Percentiles rank a stretch among this genome's conserved stretches.
Conservation (phyloP, 2,888 invertebrate species). For the Pristionchus exspectatus region DNA sequence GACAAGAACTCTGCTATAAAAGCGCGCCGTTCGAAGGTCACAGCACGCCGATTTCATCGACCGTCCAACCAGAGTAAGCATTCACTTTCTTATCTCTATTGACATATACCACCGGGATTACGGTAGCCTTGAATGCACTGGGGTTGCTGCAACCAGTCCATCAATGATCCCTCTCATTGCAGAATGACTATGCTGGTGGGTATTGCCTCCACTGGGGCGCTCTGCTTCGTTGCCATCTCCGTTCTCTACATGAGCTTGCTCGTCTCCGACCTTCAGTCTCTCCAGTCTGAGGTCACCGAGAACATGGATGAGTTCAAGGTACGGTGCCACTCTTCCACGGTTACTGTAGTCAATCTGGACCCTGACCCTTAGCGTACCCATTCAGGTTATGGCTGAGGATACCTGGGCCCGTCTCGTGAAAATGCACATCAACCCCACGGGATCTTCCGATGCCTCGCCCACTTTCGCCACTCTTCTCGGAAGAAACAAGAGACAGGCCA, state of each 20-base stretch:
- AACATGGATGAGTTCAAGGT: conserved; percentile 30
- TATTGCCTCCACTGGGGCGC: conserved; percentile 3
- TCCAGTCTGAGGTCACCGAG: conserved; percentile 14
- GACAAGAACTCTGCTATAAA: neutral
- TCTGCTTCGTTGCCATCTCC: neutral
- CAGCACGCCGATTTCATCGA: conserved; percentile 2
- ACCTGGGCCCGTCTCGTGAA: conserved; percentile 9
- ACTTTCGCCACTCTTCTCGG: too few species aligned
- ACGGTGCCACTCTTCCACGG: neutral
- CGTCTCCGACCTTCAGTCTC: neutral
- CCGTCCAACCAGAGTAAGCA: conserved; percentile 18
- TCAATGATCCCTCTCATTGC: neutral
- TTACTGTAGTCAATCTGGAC: neutral
- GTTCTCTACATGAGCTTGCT: conserved; percentile 4
- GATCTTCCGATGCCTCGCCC: too few species aligned
- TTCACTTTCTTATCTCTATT: neutral
- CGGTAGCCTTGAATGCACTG: neutral
- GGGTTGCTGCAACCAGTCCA: neutral
- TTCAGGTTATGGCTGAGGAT: conserved; percentile 14
- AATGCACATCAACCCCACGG: neutral
- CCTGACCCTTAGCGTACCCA: neutral
- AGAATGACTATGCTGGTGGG: neutral
- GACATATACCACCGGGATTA: neutral
- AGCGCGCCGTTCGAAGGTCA: conserved; percentile 3
- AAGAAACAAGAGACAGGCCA: too few species aligned